Evolutionary conservation across 2,113 vertebrate genomes (phyloP).

Genomic region (Syngnathus typhle): DNA sequence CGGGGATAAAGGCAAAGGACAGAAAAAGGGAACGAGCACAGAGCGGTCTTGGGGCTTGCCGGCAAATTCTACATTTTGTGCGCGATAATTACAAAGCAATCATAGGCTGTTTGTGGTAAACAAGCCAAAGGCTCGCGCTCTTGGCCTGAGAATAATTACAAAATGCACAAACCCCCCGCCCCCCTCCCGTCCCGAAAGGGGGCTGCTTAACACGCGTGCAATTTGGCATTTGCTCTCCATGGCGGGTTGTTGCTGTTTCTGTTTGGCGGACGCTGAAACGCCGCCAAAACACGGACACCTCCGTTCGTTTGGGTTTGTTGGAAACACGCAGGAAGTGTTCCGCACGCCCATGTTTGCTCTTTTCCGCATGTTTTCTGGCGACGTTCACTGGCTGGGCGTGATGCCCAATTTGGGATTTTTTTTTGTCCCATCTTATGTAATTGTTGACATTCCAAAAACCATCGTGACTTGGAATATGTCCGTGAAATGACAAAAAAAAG

Average conservation of each 20-base stretch:
- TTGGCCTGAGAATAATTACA: constrained; percentile 66
- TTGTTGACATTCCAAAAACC: too few species aligned
- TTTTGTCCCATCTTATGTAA: too few species aligned
- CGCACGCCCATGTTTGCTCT: too few species aligned
- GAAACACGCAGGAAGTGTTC: not conserved
- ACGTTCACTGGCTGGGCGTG: too few species aligned
- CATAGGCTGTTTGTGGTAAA: constrained; percentile 66
- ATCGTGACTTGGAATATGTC: too few species aligned
- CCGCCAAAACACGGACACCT: not conserved
- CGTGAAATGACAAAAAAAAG: too few species aligned
- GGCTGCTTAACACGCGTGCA: constrained; percentile 22
- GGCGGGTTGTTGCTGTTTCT: not conserved
- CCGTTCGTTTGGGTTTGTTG: not conserved
- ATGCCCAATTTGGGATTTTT: too few species aligned
- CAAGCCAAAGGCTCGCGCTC: constrained; percentile 61
- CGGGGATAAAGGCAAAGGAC: constrained; percentile 52
- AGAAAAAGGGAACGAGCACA: not conserved
- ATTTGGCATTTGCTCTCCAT: constrained; percentile 27
- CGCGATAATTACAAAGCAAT: constrained; percentile 69
- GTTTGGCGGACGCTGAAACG: not conserved
- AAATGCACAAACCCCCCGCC: not conserved
- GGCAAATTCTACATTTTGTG: constrained; percentile 61
- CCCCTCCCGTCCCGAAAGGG: constrained; percentile 12
- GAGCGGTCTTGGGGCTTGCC: constrained; percentile 22
- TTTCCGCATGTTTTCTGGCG: too few species aligned